phyloP scores from a whole-genome alignment of 2,797 vertebrate species.

The Anguilla megastoma region DNA sequence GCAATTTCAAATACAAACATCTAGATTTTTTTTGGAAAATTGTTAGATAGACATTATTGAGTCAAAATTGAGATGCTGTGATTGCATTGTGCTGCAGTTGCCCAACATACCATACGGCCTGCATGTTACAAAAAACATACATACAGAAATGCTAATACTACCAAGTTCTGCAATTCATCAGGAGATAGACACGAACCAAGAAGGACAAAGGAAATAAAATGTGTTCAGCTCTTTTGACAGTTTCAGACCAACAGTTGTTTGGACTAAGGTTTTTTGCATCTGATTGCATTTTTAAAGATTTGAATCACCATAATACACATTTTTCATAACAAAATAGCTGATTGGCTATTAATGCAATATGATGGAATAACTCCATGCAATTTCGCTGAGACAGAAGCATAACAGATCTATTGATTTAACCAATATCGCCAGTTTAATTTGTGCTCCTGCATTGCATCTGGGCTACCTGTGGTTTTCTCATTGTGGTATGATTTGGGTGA shows the following conservation, averaged over 20 bases:
- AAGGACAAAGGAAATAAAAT: background rate
- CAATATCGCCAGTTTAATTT: constrained; percentile 47
- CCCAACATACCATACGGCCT: background rate
- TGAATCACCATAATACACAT: background rate
- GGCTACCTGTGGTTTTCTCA: constrained; percentile 44
- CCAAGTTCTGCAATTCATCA: background rate
- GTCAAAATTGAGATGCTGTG: too few relatives aligned
- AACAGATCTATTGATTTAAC: constrained; percentile 34
- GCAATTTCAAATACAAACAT: too few relatives aligned
- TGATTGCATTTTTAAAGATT: background rate
- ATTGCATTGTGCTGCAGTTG: too few relatives aligned
- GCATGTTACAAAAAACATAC: background rate
- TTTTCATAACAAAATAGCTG: background rate
- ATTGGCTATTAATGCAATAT: constrained; percentile 1
- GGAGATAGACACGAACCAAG: background rate
- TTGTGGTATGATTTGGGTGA: constrained; percentile 51
- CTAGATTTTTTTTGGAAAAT: too few relatives aligned
- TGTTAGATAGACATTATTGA: too few relatives aligned
- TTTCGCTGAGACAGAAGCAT: constrained; percentile 3
- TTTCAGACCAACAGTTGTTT: constrained; percentile 5
- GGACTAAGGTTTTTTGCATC: background rate
- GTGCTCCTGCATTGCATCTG: constrained; percentile 47
- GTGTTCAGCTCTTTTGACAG: background rate
- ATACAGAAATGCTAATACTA: background rate
- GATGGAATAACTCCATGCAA: constrained; percentile 10